These are phyloP conservation scores for Heliconius ismenius DNA, from an alignment of 2,888 invertebrate species.

Conservation along the genomic window DNA sequence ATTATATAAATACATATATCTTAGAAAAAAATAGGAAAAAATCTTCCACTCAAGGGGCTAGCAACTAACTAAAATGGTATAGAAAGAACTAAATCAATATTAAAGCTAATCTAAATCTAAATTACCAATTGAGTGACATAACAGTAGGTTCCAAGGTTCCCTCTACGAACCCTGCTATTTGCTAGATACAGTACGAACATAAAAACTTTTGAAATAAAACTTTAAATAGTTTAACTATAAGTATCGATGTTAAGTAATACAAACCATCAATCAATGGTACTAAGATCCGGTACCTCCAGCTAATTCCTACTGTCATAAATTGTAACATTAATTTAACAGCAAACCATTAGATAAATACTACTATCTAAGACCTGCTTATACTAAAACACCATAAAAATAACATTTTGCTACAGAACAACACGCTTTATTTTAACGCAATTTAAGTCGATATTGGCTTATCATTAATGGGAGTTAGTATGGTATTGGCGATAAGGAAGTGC, in stretches of 20 bases:
- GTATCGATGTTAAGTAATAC: slow-evolving; percentile 35
- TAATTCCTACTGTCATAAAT: slow-evolving; percentile 79
- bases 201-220: not conserved
- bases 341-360: slow-evolving; percentile 71
- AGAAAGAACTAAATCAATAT: not conserved
- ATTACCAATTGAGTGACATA: not conserved
- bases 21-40: no score
- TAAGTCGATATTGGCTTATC: slow-evolving; percentile 47
- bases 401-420: slow-evolving; percentile 30
- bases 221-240: not conserved
- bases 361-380: slow-evolving; percentile 72
- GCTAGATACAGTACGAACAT: no score
- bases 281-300: slow-evolving; percentile 56
- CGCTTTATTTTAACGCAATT: slow-evolving; percentile 29
- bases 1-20: no score
- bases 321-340: slow-evolving; percentile 80
- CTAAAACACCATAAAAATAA: slow-evolving; percentile 25
- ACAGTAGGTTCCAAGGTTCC: no score
- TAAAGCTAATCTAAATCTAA: no score
- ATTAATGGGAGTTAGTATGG: slow-evolving; percentile 39
- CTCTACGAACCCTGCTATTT: no score
- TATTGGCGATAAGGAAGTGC: slow-evolving; percentile 31
- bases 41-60: not conserved
- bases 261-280: slow-evolving; percentile 55
- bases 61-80: not conserved